Evolutionary conservation across 2,888 invertebrate species (phyloP), one percentile per base, ranked within the genome.

Genomic region (Boloria euphrosyne): DNA sequence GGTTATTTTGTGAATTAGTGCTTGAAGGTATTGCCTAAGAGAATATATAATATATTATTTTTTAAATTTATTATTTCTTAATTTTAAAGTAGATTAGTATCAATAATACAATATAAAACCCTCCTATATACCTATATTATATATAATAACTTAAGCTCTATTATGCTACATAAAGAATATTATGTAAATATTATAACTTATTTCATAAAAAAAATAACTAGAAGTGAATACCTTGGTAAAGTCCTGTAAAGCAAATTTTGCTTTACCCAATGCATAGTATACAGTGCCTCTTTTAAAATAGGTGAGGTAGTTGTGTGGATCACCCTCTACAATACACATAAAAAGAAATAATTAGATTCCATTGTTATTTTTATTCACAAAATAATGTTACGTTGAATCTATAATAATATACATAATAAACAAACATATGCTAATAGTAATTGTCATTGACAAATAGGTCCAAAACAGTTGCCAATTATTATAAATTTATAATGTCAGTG

Each of bases 201-300:
- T 38, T 38, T 38, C 3, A 44, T 22, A 57, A n/a, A 22, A 13
- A 3, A 62, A 13, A 13, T 13, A 46, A 43, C n/a, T n/a, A n/a
- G n/a, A 22, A 51, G 49, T 38, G 51, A 17, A 67, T 74, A 89
- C 90, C 89, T 95, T 95, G 75, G 97, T 96, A 75, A 99, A 95
- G 90, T 99, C 99, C 77, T 96, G 95, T 46, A 99, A 92, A 0
- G 99, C 99, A 81, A 98, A 96, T 83, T 97, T 97, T 0, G 98
- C 96, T 92, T 98, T 98, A 57, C 98, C 98, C 75, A 99, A 93
- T 10, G 99, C 99, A 81, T 99, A 94, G 89, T 97, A 99, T 0
- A 98, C 98, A 0, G 99, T 98, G 53, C 98, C 99, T 76, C 99
- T 93, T 86, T 98, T 97, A 86, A 97, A 99, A 83, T 97, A 97